Percentiles rank a stretch among this genome's conserved stretches.
These are phyloP conservation scores for Peromyscus maniculatus DNA, from an alignment of 2,113 vertebrate genomes.

Conservation along the genomic window DNA sequence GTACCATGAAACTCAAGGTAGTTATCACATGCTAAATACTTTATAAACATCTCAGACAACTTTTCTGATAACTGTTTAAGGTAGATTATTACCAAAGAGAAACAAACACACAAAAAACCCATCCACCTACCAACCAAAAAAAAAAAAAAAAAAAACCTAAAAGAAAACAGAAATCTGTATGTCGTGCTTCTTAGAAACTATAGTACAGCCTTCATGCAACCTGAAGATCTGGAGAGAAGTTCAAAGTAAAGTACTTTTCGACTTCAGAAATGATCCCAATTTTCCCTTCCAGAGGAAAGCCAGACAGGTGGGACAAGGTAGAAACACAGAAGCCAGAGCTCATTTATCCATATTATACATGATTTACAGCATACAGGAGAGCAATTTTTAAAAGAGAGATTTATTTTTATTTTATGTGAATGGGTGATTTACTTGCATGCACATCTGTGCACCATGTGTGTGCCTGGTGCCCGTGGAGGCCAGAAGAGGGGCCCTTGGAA, in stretches of 20 bases:
- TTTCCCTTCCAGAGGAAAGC: not conserved
- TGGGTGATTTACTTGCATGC: not conserved
- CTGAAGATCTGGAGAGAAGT: not conserved
- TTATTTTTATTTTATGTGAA: not conserved
- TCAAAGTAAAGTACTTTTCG: conserved; percentile 13
- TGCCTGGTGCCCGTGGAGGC: not conserved
- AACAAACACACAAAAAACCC: not conserved
- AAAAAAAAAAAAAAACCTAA: too few relatives aligned
- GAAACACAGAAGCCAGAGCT: not conserved
- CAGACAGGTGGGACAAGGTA: not conserved
- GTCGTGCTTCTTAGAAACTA: conserved; percentile 10
- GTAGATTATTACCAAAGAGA: conserved; percentile 17
- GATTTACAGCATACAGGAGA: not conserved
- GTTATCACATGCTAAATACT: conserved; percentile 44
- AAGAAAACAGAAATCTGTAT: not conserved
- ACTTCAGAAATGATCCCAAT: not conserved
- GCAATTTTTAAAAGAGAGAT: not conserved
- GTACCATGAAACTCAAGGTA: conserved; percentile 15
- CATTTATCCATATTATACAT: not conserved
- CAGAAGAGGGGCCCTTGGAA: not conserved
- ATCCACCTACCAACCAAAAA: not conserved
- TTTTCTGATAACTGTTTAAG: not conserved
- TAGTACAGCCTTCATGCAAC: not conserved
- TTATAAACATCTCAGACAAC: conserved; percentile 26
- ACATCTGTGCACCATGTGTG: not conserved